Conservation (phyloP, 2,113 vertebrate species). For the Rhodinocichla rosea region DNA sequence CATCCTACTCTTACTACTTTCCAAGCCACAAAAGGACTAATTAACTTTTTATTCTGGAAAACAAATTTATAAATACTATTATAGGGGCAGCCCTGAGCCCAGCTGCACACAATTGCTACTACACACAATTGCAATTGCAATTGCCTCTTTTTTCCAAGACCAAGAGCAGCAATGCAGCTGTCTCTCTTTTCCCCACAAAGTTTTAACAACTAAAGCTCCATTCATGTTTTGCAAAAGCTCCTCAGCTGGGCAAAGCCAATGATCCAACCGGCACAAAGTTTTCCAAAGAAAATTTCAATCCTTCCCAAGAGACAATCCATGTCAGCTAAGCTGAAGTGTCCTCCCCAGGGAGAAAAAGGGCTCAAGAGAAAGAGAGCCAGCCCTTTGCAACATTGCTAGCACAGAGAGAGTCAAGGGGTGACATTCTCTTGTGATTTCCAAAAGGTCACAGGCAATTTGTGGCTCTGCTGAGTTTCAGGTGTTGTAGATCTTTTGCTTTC, state of each 20-base stretch:
- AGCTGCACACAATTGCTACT: background rate
- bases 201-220: background rate
- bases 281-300: background rate
- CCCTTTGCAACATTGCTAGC: background rate
- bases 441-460: background rate
- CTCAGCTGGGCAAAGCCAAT: background rate
- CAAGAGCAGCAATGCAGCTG: background rate
- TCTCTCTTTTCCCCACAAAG: rapidly evolving
- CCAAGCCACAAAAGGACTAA: background rate
- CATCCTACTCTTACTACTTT: background rate
- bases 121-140: background rate
- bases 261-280: background rate
- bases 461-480: background rate
- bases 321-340: background rate
- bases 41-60: background rate
- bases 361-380: background rate
- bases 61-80: background rate
- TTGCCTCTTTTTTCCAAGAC: background rate
- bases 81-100: background rate
- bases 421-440: background rate
- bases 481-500: background rate
- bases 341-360: background rate
- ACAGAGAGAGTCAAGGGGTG: background rate
- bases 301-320: background rate
- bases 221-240: background rate